Base-by-base conservation (phyloP, 2,888 invertebrate species). In the Erebia aethiops region DNA sequence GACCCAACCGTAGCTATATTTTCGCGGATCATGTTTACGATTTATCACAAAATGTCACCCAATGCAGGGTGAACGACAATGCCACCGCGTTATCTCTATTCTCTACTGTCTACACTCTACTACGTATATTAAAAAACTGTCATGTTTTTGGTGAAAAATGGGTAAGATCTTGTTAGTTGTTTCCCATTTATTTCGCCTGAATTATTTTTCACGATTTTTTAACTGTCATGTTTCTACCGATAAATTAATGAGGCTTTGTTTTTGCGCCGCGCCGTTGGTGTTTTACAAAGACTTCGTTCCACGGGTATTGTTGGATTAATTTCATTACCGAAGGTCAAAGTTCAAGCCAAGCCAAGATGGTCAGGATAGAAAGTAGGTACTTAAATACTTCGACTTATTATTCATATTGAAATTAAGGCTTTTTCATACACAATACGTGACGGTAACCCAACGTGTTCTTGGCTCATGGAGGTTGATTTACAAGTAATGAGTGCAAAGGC, bases 131-230 rank as follows among this genome's bases (percentile, higher is more conserved):
- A 41, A 26, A 3, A 60, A 16, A 11, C 43, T 61, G 61, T 61
- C 43, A 46, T 61, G 46, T 46, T 61, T 61, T 5, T 41, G 14
- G 16, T 35, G 41, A 60, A 35, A 60, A 41, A 60, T 58, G 13
- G 35, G 35, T 35, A 35, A 18, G 26, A 14, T 10, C 3, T 41
- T n/a, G 58, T 35, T 35, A 35, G 35, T 35, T 7, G 35, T 60
- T 52, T 52, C 52, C 41, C 58, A 35, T 41, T 58, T 61, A 43
- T 61, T 61, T 60, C 18, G 16, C n/a, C 60, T 60, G 60, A 43
- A 14, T n/a, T 51, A 4, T n/a, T 60, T 43, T 60, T 18, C 16
- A 43, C 61, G 18, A 61, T 61, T 61, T 46, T 61, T 10, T 11
- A 60, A 10, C 60, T 16, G 61, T 46, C 43, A 43, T 11, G 16